These are phyloP conservation scores for Aleiodes testaceus DNA, from an alignment of 2,888 invertebrate genomes.

Conservation along the genomic window DNA sequence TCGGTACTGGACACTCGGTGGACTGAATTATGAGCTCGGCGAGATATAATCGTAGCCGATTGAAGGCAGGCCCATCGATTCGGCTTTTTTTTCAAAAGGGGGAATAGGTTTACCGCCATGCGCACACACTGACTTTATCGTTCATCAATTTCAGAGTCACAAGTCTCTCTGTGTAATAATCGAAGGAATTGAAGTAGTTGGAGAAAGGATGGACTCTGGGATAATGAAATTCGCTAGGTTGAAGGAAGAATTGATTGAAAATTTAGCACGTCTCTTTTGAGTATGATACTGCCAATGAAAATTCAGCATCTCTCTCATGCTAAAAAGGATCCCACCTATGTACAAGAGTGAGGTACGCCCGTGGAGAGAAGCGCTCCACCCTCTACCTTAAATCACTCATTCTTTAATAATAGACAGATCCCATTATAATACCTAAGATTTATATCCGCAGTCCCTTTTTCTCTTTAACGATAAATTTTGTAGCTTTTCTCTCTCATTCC, in stretches of 20 bases:
- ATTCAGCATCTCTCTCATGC: slow-evolving; percentile 64
- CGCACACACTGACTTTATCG: slow-evolving; percentile 46
- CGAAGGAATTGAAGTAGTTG: too few species aligned
- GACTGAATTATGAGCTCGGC: slow-evolving; percentile 49
- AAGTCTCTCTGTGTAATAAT: neutral
- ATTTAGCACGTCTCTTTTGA: slow-evolving; percentile 35
- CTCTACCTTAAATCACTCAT: slow-evolving; percentile 72
- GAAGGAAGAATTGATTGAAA: slow-evolving; percentile 38
- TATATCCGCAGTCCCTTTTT: slow-evolving; percentile 71
- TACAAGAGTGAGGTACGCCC: slow-evolving; percentile 49
- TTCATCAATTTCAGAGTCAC: slow-evolving; percentile 43
- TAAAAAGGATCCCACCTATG: slow-evolving; percentile 45
- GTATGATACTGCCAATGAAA: slow-evolving; percentile 63
- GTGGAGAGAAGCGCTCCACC: slow-evolving; percentile 65
- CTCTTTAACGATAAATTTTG: slow-evolving; percentile 73
- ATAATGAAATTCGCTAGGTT: neutral
- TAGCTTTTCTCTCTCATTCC: slow-evolving; percentile 55
- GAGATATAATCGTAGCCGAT: slow-evolving; percentile 51
- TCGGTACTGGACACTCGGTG: slow-evolving; percentile 44
- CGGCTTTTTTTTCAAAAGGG: neutral
- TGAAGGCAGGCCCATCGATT: slow-evolving; percentile 41
- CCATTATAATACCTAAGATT: slow-evolving; percentile 73
- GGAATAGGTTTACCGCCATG: neutral
- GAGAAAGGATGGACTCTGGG: neutral
- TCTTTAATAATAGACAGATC: slow-evolving; percentile 74